Evolutionary conservation across 2,888 invertebrate species (phyloP).

Genomic region (Agrochola lychnidis): DNA sequence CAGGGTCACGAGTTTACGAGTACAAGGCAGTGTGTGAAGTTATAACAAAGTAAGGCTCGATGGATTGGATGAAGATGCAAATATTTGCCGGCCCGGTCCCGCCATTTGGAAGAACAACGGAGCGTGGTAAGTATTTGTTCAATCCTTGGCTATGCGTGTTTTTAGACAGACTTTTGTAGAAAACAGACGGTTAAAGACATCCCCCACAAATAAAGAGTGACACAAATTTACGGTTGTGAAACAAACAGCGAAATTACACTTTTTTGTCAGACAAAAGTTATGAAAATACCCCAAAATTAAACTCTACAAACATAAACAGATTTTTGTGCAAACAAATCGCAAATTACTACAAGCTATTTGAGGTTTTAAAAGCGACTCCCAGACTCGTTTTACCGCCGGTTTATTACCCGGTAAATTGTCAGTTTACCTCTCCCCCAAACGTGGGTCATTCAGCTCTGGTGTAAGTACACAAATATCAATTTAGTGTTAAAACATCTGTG

Average conservation of each 20-base stretch:
- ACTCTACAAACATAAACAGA: constrained; percentile 1
- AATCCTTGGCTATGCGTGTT: constrained; percentile 7
- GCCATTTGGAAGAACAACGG: constrained; percentile 43
- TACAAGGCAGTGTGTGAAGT: constrained; percentile 52
- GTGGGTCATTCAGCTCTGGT: constrained; percentile 24
- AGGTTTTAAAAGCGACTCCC: constrained; percentile 45
- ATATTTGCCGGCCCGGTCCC: constrained; percentile 46
- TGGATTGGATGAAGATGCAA: constrained; percentile 45
- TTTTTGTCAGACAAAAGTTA: background rate
- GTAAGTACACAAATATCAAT: constrained; percentile 63
- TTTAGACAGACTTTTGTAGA: background rate
- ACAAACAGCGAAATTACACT: background rate
- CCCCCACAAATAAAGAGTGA: no score
- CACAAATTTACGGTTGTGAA: no score
- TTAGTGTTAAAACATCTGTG: constrained; percentile 58
- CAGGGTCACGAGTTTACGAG: constrained; percentile 48
- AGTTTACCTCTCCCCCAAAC: constrained; percentile 30
- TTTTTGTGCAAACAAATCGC: constrained; percentile 40
- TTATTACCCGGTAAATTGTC: constrained; percentile 60
- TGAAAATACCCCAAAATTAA: background rate
- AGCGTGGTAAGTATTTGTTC: constrained; percentile 35
- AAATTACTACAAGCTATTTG: constrained; percentile 51
- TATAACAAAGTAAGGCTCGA: constrained; percentile 25
- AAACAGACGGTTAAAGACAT: background rate
- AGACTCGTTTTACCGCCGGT: constrained; percentile 37